phyloP scores from a whole-genome alignment of 2,797 vertebrate species.

The Microcaecilia unicolor region DNA sequence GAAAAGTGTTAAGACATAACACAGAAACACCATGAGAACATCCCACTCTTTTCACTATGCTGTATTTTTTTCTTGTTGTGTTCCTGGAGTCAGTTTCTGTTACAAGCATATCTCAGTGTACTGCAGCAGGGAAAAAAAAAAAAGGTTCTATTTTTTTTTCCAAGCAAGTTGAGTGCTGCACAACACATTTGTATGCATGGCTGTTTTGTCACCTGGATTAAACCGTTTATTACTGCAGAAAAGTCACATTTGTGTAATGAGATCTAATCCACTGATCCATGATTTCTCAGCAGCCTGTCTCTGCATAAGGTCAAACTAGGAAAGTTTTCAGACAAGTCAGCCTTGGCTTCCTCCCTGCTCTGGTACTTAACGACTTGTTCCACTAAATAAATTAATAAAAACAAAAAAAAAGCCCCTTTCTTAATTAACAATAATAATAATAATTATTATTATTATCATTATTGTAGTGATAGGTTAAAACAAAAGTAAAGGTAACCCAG shows the following conservation, averaged over 20 bases:
- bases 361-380: conserved; percentile 29
- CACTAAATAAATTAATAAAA: conserved; percentile 16
- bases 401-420: conserved; percentile 9
- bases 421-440: neutral
- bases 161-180: neutral
- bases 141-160: neutral
- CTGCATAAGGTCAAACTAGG: conserved; percentile 49
- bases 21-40: neutral
- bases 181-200: neutral
- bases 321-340: conserved; percentile 50
- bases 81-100: too few species aligned
- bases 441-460: conserved; percentile 34
- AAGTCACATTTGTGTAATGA: too few species aligned
- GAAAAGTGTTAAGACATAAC: neutral
- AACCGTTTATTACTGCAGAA: conserved; percentile 3
- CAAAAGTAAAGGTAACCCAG: conserved; percentile 48
- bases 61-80: too few species aligned
- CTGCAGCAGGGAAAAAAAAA: too few species aligned
- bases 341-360: conserved; percentile 13
- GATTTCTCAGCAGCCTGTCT: conserved; percentile 42
- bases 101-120: too few species aligned
- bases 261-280: conserved; percentile 35
- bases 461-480: conserved; percentile 56
- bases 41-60: neutral
- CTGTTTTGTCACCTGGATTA: conserved; percentile 1